Conservation (phyloP, 2,888 invertebrate species). For the Chrysopilus asiliformis region DNA sequence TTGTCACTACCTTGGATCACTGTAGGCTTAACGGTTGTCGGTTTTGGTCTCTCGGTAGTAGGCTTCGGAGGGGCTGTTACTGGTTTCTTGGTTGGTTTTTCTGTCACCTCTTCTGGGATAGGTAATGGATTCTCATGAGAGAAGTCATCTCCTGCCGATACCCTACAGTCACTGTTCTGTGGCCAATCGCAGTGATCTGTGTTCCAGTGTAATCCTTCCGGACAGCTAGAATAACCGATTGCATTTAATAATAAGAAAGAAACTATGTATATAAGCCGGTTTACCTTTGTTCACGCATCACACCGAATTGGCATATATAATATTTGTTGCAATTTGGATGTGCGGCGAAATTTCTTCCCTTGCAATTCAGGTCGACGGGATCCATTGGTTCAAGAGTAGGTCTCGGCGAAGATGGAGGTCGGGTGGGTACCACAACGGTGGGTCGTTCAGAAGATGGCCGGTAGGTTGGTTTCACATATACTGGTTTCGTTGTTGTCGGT, state of each 20-base stretch:
- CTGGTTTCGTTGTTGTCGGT: conserved; percentile 6
- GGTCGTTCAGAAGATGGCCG: conserved; percentile 2
- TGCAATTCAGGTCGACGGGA: conserved; percentile 18
- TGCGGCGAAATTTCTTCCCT: conserved; percentile 38
- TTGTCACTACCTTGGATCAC: conserved; percentile 23
- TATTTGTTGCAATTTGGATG: conserved; percentile 68
- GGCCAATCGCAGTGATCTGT: conserved; percentile 71
- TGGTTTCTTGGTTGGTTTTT: conserved; percentile 22
- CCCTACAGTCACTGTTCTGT: conserved; percentile 49
- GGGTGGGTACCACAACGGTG: not conserved
- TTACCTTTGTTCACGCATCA: conserved; percentile 46
- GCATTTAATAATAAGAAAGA: not conserved
- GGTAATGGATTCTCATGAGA: conserved; percentile 18
- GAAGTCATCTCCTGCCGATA: conserved; percentile 1
- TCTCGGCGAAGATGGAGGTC: conserved; percentile 1
- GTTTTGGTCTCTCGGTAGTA: conserved; percentile 18
- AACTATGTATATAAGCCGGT: conserved; percentile 4
- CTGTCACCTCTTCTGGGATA: conserved; percentile 1
- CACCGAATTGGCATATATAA: conserved; percentile 64
- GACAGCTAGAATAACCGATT: conserved; percentile 40
- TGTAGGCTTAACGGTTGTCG: conserved; percentile 15
- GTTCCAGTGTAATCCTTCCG: conserved; percentile 64
- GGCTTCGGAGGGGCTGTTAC: conserved; percentile 17
- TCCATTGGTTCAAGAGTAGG: not conserved
- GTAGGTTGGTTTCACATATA: conserved; percentile 8